These are phyloP conservation scores for Ichneumon xanthorius DNA, from an alignment of 2,888 invertebrate genomes.

Conservation along the genomic window DNA sequence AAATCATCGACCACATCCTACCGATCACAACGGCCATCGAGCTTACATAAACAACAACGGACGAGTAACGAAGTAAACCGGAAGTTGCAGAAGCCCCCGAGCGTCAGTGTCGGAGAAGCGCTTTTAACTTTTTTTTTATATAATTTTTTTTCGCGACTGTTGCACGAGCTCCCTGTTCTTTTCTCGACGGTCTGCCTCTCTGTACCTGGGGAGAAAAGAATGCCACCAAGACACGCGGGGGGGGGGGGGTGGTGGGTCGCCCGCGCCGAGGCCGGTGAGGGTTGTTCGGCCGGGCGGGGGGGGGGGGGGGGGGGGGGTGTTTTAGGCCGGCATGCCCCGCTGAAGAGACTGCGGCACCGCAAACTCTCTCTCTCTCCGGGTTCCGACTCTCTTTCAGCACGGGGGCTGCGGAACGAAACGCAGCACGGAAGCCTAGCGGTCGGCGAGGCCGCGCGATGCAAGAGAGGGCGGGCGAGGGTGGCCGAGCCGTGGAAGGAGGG, in stretches of 20 bases:
- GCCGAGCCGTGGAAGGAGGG: constrained; percentile 62
- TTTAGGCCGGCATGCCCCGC: constrained; percentile 27
- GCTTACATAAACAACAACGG: too few relatives aligned
- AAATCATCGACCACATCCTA: background rate
- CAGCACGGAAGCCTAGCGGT: constrained; percentile 58
- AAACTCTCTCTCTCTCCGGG: constrained; percentile 46
- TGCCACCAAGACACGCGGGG: background rate
- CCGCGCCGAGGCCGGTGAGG: constrained; percentile 51
- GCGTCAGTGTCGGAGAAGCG: constrained; percentile 12
- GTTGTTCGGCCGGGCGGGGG: constrained; percentile 13
- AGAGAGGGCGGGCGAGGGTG: constrained; percentile 61
- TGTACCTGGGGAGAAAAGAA: constrained; percentile 25
- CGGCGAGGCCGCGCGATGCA: constrained; percentile 58
- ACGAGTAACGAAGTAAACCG: constrained; percentile 2
- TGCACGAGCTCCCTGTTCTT: constrained; percentile 19
- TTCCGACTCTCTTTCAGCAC: constrained; percentile 53
- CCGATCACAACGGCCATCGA: background rate
- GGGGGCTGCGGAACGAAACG: constrained; percentile 15
- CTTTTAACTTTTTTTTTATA: constrained; percentile 16
- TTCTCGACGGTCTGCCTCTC: constrained; percentile 46
- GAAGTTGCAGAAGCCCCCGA: constrained; percentile 37
- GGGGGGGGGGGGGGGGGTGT: background rate
- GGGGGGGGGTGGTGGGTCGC: constrained; percentile 1
- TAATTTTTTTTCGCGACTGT: constrained; percentile 31
- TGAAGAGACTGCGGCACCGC: constrained; percentile 45